Evolutionary conservation across 2,113 vertebrate species (phyloP), one percentile per base, ranked within the genome.

Genomic region (Ploceus nigricollis): DNA sequence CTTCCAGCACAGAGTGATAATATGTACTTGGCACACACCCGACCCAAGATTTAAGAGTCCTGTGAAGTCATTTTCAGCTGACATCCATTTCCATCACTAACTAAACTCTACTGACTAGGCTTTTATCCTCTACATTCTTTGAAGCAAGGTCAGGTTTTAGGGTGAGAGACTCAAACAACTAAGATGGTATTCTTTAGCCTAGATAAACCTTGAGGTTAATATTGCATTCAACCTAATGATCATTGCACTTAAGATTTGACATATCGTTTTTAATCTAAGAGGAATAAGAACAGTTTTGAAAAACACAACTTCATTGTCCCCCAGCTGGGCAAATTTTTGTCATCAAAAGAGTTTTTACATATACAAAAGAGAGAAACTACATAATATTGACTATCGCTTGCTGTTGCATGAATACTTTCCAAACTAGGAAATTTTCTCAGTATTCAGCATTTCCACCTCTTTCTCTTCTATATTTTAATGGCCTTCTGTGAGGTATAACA

Each of bases 331-430:
- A 85, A 82, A 88, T 86, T 93, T 57, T 78, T 95, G 51, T 88
- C 85, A 92, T 86, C 68, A 70, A 61, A 94, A 73, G 13, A 79
- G 25, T 35, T 96, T 87, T 96, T 88, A 79, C 39, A 63, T 79
- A 69, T 56, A 69, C 61, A 83, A 45, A 73, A 89, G 60, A 82
- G 51, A 93, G 20, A 89, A 47, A 86, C 58, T 80, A 82, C 42
- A 57, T 88, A 79, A 86, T 86, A 93, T 35, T 90, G 45, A 90
- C 79, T 94, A 65, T 91, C 48, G 51, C 30, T 94, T 87, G n/a
- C 48, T 93, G 25, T 88, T 94, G 50, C 61, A 94, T 80, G 27
- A 95, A 91, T 48, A 40, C 25, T 91, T 93, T 96, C 60, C 73
- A 93, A 95, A 93, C 48, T 17, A 84, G 76, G 54, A 88, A 48